Conservation (phyloP, 2,888 invertebrate genomes). For the Branchellion lobata region DNA sequence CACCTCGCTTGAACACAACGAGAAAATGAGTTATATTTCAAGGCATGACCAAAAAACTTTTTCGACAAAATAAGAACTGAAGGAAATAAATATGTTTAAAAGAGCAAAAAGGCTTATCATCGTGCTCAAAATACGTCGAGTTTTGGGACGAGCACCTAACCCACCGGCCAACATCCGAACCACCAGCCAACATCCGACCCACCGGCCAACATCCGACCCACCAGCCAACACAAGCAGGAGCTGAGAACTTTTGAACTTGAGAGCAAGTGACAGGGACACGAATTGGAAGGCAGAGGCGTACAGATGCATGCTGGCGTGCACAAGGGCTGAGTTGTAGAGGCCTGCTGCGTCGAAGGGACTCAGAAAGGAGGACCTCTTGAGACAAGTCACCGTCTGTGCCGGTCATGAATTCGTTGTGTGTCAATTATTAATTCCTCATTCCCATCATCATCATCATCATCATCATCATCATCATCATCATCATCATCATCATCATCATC, state of each 20-base stretch:
- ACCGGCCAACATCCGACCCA: no score
- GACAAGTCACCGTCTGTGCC: neutral
- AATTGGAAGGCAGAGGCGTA: neutral
- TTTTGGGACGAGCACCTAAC: no score
- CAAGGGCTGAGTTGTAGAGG: slow-evolving; percentile 1
- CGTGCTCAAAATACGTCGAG: no score
- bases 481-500: slow-evolving; percentile 19
- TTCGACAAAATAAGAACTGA: no score
- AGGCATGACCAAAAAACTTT: no score
- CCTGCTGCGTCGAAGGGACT: neutral
- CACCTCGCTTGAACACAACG: no score
- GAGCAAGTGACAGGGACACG: neutral
- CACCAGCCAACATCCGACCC: no score
- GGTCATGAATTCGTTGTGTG: no score
- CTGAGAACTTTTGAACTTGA: neutral
- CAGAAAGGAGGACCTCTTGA: neutral
- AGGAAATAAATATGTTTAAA: no score
- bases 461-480: slow-evolving; percentile 36
- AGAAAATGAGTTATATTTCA: no score
- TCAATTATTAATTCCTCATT: neutral
- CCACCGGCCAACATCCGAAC: no score
- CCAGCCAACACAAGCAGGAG: neutral
- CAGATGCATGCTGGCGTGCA: slow-evolving; percentile 11
- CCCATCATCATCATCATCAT: slow-evolving; percentile 32
- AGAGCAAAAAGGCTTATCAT: no score